phyloP scores from a whole-genome alignment of 2,888 invertebrate genomes.

The Stramonita haemastoma region DNA sequence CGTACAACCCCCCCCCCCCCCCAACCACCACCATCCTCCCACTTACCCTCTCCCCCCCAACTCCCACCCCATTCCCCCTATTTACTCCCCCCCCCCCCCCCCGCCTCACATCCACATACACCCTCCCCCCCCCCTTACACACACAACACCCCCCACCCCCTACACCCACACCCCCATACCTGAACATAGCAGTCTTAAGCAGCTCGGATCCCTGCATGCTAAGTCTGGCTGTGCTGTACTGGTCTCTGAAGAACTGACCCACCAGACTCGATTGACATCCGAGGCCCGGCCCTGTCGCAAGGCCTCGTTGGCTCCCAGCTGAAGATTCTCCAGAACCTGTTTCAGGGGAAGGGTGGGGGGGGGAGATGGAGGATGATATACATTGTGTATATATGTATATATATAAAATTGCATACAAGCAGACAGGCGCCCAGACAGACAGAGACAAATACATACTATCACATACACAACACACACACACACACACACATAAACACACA shows the following conservation, averaged over 20 bases:
- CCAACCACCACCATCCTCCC: no score
- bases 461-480: no score
- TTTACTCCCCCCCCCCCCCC: not conserved
- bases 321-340: conserved; percentile 8
- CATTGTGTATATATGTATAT: no score
- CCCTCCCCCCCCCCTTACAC: not conserved
- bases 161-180: not conserved
- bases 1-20: no score
- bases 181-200: conserved; percentile 22
- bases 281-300: not conserved
- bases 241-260: conserved; percentile 34
- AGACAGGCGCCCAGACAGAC: no score
- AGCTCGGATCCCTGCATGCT: not conserved
- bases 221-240: not conserved
- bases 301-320: not conserved
- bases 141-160: not conserved
- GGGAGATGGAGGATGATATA: not conserved
- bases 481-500: no score
- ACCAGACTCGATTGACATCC: conserved; percentile 31
- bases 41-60: not conserved
- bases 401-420: no score
- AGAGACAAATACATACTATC: no score
- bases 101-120: not conserved
- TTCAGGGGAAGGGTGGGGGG: not conserved
- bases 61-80: not conserved